phyloP scores from a whole-genome alignment of 2,113 vertebrate genomes.

The Pipa parva region DNA sequence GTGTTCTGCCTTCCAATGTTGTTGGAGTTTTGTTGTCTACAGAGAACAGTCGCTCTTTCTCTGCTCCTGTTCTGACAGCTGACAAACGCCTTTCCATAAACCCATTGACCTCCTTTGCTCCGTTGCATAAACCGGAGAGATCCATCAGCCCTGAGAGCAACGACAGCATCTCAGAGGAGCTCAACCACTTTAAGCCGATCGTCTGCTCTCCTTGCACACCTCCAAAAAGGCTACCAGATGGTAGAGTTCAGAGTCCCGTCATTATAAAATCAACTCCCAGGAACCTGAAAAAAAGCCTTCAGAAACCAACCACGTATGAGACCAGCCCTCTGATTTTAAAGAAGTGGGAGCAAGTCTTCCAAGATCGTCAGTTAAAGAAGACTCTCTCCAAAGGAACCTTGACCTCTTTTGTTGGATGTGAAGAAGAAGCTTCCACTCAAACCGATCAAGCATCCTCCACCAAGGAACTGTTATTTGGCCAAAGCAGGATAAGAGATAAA shows the following conservation, averaged over 20 bases:
- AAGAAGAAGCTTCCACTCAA: constrained; percentile 33
- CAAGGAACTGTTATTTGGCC: not conserved
- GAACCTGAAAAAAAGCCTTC: constrained; percentile 79
- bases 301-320: constrained; percentile 84
- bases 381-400: constrained; percentile 82
- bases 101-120: constrained; percentile 48
- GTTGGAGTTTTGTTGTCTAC: constrained; percentile 81
- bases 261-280: constrained; percentile 91
- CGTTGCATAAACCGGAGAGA: constrained; percentile 66
- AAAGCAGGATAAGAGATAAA: not conserved
- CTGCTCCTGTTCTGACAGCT: constrained; percentile 69
- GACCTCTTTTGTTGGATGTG: constrained; percentile 60
- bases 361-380: constrained; percentile 82
- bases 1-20: constrained; percentile 58
- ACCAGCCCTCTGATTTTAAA: constrained; percentile 84
- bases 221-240: constrained; percentile 86
- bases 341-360: constrained; percentile 90
- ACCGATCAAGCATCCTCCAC: constrained; percentile 25
- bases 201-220: constrained; percentile 94
- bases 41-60: constrained; percentile 85
- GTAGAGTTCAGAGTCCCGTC: constrained; percentile 77
- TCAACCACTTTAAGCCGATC: constrained; percentile 97
- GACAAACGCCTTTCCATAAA: constrained; percentile 70
- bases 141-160: constrained; percentile 94
- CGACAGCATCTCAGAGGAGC: constrained; percentile 95